Evolutionary conservation across 2,113 vertebrate genomes (phyloP), one percentile per base, ranked within the genome.

Genomic region (Scolopax mira): DNA sequence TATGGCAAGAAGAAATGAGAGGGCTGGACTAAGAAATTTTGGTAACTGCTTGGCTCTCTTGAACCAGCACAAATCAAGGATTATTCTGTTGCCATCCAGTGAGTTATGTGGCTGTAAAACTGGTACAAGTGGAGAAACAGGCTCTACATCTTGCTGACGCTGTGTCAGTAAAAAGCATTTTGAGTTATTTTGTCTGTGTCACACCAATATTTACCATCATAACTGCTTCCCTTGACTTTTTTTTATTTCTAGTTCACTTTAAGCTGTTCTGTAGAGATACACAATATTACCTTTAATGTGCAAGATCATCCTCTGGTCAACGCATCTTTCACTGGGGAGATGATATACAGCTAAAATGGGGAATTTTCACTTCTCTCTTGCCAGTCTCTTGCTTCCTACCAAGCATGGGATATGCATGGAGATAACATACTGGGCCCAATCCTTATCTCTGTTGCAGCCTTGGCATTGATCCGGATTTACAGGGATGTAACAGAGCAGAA

Each of bases 41-140:
- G 79, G 33, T 82, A 80, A 79, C 69, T 67, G 51, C 60, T 78
- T 90, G 89, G 67, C 64, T 82, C 42, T 90, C 60, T 83, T 91
- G 82, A 91, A 83, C 88, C 12, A 78, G 71, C 51, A 88, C 89
- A 96, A 91, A 94, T 91, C 89, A 70, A 77, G 46, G 60, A 70
- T 91, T 96, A 80, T 85, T 94, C 69, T 88, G 35, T 70, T 91
- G 89, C 42, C 51, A 62, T 73, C 37, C 15, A 1, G 21, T 95
- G 91, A 97, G 48, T 88, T 88, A 96, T 90, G 52, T 60, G 51
- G 48, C 69, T 77, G 79, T 93, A 94, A 96, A 95, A 80, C 85
- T 54, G 35, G 79, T 90, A 64, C 8, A 4, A 94, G 90, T 71
- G 69, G 75, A 93, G 92, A 88, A 93, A 88, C 82, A 55, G 75